phyloP scores from a whole-genome alignment of 2,888 invertebrate species.

The Portevinia maculata region DNA sequence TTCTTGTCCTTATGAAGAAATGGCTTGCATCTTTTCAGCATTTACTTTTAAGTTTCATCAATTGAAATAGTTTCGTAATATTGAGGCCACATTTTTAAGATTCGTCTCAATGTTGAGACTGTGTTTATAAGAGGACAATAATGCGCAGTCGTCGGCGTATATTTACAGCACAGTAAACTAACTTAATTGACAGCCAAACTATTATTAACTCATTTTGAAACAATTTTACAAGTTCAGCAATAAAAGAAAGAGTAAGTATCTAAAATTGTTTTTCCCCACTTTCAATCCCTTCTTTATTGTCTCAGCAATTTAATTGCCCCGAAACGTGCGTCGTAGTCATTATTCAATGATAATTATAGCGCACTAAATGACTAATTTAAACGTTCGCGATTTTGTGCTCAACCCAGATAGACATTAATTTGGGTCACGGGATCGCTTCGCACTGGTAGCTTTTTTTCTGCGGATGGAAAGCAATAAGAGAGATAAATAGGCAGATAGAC shows the following conservation, averaged over 20 bases:
- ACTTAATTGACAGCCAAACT: neutral
- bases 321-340: constrained; percentile 19
- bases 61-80: too few relatives aligned
- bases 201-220: constrained; percentile 53
- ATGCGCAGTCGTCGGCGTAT: too few relatives aligned
- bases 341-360: constrained; percentile 68
- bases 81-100: too few relatives aligned
- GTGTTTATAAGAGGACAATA: too few relatives aligned
- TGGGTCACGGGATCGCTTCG: neutral
- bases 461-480: constrained; percentile 20
- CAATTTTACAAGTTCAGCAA: constrained; percentile 44
- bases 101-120: too few relatives aligned
- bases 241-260: constrained; percentile 22
- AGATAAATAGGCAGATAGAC: constrained; percentile 59
- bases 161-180: too few relatives aligned
- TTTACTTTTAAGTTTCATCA: too few relatives aligned
- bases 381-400: constrained; percentile 65
- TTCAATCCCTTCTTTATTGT: constrained; percentile 20
- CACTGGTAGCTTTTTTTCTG: constrained; percentile 4
- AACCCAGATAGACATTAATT: constrained; percentile 58
- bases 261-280: constrained; percentile 15
- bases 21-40: too few relatives aligned
- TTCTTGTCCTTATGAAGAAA: too few relatives aligned
- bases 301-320: constrained; percentile 39
- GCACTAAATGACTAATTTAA: constrained; percentile 69